A percentile compares a stretch with the other conserved stretches of the same genome.
These are phyloP conservation scores for Notolabrus celidotus DNA, from an alignment of 2,797 vertebrate species.

Conservation along the genomic window DNA sequence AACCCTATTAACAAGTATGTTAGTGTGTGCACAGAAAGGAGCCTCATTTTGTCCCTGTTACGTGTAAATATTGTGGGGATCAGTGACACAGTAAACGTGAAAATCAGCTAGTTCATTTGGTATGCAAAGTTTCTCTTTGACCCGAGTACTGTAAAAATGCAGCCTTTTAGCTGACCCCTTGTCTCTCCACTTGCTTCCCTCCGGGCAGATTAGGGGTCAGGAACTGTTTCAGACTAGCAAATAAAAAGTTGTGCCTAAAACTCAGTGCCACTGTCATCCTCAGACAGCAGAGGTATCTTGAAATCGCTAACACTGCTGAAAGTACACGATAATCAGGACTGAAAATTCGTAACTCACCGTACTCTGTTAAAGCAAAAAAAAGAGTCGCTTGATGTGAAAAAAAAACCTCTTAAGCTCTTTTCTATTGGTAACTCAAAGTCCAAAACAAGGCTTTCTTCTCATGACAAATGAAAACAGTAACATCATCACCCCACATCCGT, in stretches of 20 bases:
- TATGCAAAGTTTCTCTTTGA: not conserved
- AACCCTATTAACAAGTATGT: too few relatives aligned
- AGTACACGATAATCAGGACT: conserved; percentile 5
- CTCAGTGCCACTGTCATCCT: not conserved
- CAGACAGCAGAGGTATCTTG: not conserved
- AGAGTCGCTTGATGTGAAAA: conserved; percentile 10
- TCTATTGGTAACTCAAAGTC: conserved; percentile 6
- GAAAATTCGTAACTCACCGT: conserved; percentile 1
- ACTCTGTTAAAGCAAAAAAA: not conserved
- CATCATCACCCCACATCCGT: not conserved
- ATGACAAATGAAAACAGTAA: not conserved
- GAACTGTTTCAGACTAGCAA: not conserved
- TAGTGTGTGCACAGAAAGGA: too few relatives aligned
- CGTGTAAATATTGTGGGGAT: not conserved
- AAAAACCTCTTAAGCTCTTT: conserved; percentile 10
- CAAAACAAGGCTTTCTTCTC: conserved; percentile 4
- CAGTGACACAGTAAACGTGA: not conserved
- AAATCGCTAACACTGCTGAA: not conserved
- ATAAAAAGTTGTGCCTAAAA: too few relatives aligned
- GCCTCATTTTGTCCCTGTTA: too few relatives aligned
- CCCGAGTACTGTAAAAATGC: not conserved
- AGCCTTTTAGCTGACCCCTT: conserved; percentile 17
- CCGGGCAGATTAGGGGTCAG: conserved; percentile 14
- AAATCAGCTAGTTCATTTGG: not conserved
- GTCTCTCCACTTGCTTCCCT: conserved; percentile 3